Evolutionary conservation across 2,113 vertebrate genomes (phyloP).

Genomic region (Myiopsitta monachus): DNA sequence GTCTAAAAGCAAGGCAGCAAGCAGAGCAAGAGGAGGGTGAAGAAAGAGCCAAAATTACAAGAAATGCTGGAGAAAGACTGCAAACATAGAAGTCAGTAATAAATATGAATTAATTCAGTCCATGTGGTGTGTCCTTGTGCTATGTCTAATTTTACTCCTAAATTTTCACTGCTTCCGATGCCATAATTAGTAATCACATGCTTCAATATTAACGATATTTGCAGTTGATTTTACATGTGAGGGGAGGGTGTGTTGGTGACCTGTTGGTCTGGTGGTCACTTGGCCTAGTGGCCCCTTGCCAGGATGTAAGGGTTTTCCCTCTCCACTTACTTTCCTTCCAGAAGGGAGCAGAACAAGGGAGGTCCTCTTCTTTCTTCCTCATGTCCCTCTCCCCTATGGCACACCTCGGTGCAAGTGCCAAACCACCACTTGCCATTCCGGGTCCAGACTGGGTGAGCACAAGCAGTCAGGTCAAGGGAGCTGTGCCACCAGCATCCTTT

Average conservation of each 20-base stretch:
- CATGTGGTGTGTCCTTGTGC: not conserved
- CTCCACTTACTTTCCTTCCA: not conserved
- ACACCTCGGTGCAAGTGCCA: fast-evolving
- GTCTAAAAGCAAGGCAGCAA: not conserved
- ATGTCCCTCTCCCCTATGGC: no score
- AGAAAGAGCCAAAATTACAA: not conserved
- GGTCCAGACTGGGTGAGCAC: fast-evolving
- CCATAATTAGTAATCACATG: not conserved
- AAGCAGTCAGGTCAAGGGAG: fast-evolving
- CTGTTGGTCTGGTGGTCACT: not conserved
- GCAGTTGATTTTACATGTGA: not conserved
- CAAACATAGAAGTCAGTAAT: not conserved
- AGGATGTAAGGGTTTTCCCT: not conserved
- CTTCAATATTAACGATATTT: not conserved
- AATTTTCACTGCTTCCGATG: not conserved
- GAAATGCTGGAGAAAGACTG: not conserved
- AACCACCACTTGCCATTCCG: fast-evolving
- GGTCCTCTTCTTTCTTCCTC: not conserved
- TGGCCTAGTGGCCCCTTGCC: not conserved
- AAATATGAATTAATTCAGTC: not conserved
- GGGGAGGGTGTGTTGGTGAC: not conserved
- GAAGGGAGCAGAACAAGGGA: not conserved
- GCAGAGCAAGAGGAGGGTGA: not conserved
- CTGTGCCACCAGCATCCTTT: fast-evolving
- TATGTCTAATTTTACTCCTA: not conserved